Evolutionary conservation across 1,140 invertebrate species (phyloP), one percentile per base, ranked within the genome.

Genomic region (Drosophila sturtevanti): DNA sequence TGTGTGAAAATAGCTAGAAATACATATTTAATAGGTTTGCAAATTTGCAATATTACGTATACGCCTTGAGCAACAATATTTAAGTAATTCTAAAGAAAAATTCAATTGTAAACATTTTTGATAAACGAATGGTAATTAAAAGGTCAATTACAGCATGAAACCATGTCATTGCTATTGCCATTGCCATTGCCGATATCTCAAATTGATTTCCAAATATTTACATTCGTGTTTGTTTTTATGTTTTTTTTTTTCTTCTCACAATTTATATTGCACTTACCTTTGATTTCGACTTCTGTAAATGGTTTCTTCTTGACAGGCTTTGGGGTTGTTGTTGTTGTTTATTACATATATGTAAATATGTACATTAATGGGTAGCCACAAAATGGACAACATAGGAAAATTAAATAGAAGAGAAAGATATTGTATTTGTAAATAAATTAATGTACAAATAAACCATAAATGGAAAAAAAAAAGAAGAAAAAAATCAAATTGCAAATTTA

Each of bases 281-380:
- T 84, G 44, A 91, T 79, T 90, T 91, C 90, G 35, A 89, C 79
- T 56, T 91, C 90, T 56, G 90, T 91, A 38, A 91, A 91, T 51
- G 90, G 90, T 90, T 91, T 91, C 90, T 91, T 91, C 82, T 91
- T 91, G 52, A 91, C 90, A 71, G 87, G 38, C 86, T 91, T 74
- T 44, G 6, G 22, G 4, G n/a, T n/a, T n/a, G n/a, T n/a, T n/a
- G n/a, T 24, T 24, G 6, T 31, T 31, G 7, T 31, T 6, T 31
- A 31, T 6, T 31, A 6, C 6, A 31, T 31, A 31, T 31, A 31
- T 3, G 6, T 31, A 31, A 6, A 31, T 31, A 31, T 31, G 6
- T 31, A 31, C 7, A 31, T 41, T 14, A 56, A 24, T 52, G 35
- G 22, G 14, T 41, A 59, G 41, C 12, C 41, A 21, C 41, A 48